Evolutionary conservation across 2,797 vertebrate genomes (phyloP), one percentile per base, ranked within the genome.

Genomic region (Psittacula echo): DNA sequence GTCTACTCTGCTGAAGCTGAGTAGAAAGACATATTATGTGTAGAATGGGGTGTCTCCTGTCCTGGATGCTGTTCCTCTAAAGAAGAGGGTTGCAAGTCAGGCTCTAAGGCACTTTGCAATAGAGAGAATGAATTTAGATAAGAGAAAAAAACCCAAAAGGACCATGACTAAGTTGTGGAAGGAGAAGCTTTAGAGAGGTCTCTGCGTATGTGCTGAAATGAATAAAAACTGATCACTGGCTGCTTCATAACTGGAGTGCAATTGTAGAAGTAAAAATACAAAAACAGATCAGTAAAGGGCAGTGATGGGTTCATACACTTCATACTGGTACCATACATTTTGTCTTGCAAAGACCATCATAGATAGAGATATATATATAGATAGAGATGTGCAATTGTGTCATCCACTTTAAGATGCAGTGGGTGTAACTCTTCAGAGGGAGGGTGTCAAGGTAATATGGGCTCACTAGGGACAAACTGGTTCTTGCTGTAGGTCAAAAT

Each of bases 361-460:
- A 19, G 11, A 9, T 11, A 7, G 17, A 30, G 12, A 42, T 29
- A 42, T 42, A 42, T 29, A 62, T 37, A 37, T 41, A 62, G 26
- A 37, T 16, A 13, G 9, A 11, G 15, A 21, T 7, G 2, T 5
- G 32, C 16, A 54, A 7, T 44, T 39, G 41, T n/a, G 66, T 67
- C 2, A 1, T 64, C 54, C 5, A 5, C 48, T 84, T 48, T 5
- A 44, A 53, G 65, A 17, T 7, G 0, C 10, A 5, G 73, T 4
- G 8, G 2, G 3, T 50, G 18, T 73, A 58, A n/a, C 20, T 39
- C n/a, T 51, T 41, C 47, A n/a, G 56, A 48, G 32, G n/a, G 58
- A 37, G 32, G 16, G 5, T 60, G 47, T 45, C 7, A 7, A 0
- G 7, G 48, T 23, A 5, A 7, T 7, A 1, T 0, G 3, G 48